Evolutionary conservation across 2,113 vertebrate species (phyloP).

Genomic region (Archocentrus centrarchus): DNA sequence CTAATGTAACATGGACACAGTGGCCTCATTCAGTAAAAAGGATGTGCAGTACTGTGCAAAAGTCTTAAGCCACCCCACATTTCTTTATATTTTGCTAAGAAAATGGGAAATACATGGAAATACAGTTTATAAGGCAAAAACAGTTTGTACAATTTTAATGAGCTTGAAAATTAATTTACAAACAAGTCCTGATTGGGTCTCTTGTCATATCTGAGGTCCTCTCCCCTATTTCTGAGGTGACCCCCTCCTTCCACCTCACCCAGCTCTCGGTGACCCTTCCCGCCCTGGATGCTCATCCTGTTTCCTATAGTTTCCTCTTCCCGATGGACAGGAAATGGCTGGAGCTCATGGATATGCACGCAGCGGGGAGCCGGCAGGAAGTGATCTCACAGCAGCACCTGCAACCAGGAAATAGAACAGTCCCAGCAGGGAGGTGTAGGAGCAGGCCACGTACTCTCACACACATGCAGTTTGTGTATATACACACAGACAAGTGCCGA

Average conservation of each 20-base stretch:
- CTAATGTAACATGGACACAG: background rate
- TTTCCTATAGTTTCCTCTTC: constrained; percentile 81
- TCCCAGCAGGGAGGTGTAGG: constrained; percentile 49
- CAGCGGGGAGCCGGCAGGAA: constrained; percentile 68
- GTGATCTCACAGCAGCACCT: constrained; percentile 84
- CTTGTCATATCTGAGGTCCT: constrained; percentile 32
- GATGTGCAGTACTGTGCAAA: rapidly evolving
- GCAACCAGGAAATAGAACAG: constrained; percentile 75
- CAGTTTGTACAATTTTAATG: background rate
- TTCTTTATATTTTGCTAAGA: background rate
- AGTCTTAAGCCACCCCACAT: background rate
- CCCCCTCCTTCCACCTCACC: constrained; percentile 51
- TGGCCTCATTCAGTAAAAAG: background rate
- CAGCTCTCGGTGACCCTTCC: constrained; percentile 65
- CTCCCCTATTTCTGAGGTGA: constrained; percentile 65
- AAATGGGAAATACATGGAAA: background rate
- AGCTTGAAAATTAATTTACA: background rate
- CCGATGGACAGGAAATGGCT: constrained; percentile 76
- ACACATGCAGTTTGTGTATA: constrained; percentile 3
- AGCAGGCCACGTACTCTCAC: constrained; percentile 17
- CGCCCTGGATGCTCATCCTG: constrained; percentile 79
- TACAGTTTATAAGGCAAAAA: background rate
- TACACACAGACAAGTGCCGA: constrained; percentile 41
- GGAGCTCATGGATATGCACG: constrained; percentile 65
- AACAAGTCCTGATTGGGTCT: constrained; percentile 36